Conservation (phyloP, 2,113 vertebrate genomes). For the Xerus inauris region DNA sequence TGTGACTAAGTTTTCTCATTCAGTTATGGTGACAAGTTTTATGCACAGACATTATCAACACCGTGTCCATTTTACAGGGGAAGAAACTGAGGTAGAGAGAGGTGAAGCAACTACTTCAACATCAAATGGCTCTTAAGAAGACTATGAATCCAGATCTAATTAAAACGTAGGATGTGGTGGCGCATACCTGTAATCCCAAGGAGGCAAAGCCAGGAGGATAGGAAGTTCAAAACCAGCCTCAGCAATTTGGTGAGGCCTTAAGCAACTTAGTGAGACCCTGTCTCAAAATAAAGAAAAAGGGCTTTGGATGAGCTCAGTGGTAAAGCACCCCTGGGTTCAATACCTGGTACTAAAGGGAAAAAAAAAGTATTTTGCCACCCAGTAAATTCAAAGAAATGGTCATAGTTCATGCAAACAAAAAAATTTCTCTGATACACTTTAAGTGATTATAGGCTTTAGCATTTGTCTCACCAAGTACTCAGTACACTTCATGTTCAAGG, state of each 20-base stretch:
- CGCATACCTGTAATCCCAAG: too few species aligned
- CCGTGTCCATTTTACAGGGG: background rate
- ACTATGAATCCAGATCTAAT: background rate
- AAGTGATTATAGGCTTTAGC: background rate
- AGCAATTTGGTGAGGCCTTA: too few species aligned
- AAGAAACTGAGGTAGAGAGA: background rate
- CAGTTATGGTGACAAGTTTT: fast-evolving
- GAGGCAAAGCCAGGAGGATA: too few species aligned
- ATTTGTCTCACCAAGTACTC: background rate
- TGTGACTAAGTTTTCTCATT: background rate
- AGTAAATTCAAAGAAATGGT: background rate
- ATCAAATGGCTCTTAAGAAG: background rate
- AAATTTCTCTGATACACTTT: background rate
- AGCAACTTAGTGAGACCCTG: too few species aligned
- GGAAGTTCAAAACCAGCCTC: too few species aligned
- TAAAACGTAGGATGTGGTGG: background rate
- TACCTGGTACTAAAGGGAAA: too few species aligned
- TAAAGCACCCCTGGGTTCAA: too few species aligned
- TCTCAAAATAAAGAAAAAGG: too few species aligned
- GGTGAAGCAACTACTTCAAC: background rate
- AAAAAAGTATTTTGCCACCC: background rate
- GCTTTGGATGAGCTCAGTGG: too few species aligned
- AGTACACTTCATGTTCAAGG: background rate
- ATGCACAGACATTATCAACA: background rate
- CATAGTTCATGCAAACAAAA: background rate